These are phyloP conservation scores for Dissostichus mawsoni DNA, from an alignment of 2,113 vertebrate species.

Conservation along the genomic window DNA sequence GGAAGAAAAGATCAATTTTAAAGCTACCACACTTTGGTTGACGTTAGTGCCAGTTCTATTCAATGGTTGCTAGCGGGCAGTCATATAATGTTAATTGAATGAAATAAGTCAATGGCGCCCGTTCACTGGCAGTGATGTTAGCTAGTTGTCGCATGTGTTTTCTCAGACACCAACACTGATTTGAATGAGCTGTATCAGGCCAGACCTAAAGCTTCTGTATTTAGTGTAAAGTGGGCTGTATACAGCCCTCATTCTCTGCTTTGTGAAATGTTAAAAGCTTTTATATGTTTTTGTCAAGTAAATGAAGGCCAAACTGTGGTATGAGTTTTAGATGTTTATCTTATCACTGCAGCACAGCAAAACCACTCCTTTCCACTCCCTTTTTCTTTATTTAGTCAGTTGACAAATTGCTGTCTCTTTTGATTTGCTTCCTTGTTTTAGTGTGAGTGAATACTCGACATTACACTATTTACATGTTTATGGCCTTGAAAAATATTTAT, in stretches of 20 bases:
- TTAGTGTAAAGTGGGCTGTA: constrained; percentile 16
- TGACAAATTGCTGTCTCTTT: neutral
- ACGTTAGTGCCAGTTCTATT: constrained; percentile 2
- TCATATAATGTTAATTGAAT: constrained; percentile 35
- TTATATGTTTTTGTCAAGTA: neutral
- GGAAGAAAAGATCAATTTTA: constrained; percentile 8
- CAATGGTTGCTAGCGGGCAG: constrained; percentile 12
- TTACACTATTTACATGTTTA: constrained; percentile 31
- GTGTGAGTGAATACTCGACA: neutral
- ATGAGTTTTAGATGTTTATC: neutral
- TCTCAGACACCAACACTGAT: constrained; percentile 18
- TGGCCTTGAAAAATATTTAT: constrained; percentile 43
- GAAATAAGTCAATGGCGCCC: neutral
- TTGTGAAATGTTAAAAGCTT: constrained; percentile 24
- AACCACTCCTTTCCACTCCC: neutral
- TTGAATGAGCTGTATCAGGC: constrained; percentile 11
- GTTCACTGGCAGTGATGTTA: neutral
- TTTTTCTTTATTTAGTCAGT: neutral
- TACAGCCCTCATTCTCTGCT: neutral
- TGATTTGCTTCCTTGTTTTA: neutral
- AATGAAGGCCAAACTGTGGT: constrained; percentile 30
- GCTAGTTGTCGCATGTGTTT: neutral
- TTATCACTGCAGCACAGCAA: neutral
- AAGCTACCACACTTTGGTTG: neutral
- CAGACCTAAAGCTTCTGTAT: constrained; percentile 8